Evolutionary conservation across 2,888 invertebrate genomes (phyloP).

Genomic region (Argyresthia albistria): DNA sequence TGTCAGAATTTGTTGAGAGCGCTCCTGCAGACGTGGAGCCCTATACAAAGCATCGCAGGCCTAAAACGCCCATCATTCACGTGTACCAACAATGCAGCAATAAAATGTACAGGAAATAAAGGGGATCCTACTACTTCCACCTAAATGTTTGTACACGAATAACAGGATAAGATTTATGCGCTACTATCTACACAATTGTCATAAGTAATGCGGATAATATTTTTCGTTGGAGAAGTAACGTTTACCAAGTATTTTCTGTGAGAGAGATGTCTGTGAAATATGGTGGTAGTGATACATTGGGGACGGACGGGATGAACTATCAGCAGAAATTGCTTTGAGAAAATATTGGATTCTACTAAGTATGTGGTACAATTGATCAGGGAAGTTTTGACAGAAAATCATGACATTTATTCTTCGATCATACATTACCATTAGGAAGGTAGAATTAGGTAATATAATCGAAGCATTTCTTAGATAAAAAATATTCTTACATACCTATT

Average conservation of each 20-base stretch:
- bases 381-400: too few relatives aligned
- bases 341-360: too few relatives aligned
- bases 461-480: too few relatives aligned
- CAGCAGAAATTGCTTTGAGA: too few relatives aligned
- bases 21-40: conserved; percentile 22
- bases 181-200: conserved; percentile 2
- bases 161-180: conserved; percentile 2
- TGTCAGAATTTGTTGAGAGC: conserved; percentile 39
- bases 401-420: too few relatives aligned
- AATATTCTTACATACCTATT: too few relatives aligned
- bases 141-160: not conserved
- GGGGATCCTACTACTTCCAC: conserved; percentile 1
- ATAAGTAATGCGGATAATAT: conserved; percentile 1
- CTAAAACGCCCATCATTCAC: conserved; percentile 37
- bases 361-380: too few relatives aligned
- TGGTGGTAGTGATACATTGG: too few relatives aligned
- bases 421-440: too few relatives aligned
- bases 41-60: conserved; percentile 22
- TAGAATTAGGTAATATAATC: too few relatives aligned
- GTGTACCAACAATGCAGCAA: conserved; percentile 39
- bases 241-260: not conserved
- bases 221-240: not conserved
- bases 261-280: too few relatives aligned
- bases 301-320: too few relatives aligned
- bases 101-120: conserved; percentile 37